These are phyloP conservation scores for Eulemur albifrons DNA, from an alignment of 2,797 vertebrate species.

Conservation along the genomic window DNA sequence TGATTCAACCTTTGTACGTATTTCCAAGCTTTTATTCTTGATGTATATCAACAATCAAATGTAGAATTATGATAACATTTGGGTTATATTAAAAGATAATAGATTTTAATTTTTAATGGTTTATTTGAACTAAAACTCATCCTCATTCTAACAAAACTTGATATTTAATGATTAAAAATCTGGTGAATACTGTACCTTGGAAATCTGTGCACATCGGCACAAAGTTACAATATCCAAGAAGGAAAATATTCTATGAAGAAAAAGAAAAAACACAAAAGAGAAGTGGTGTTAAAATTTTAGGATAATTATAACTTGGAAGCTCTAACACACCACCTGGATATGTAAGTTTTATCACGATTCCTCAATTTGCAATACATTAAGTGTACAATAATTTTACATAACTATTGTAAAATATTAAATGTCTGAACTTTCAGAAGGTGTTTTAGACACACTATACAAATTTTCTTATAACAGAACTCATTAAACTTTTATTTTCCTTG, in stretches of 20 bases:
- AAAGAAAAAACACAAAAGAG: constrained; percentile 65
- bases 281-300: constrained; percentile 44
- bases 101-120: constrained; percentile 26
- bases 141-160: neutral
- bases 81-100: neutral
- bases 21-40: neutral
- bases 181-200: constrained; percentile 89
- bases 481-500: neutral
- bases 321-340: neutral
- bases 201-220: constrained; percentile 96
- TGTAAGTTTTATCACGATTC: neutral
- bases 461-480: constrained; percentile 26
- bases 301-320: neutral
- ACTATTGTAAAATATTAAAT: neutral
- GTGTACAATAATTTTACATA: neutral
- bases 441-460: neutral
- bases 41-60: neutral
- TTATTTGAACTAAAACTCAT: constrained; percentile 36
- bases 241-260: constrained; percentile 94
- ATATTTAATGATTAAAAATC: neutral
- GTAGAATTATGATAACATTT: neutral
- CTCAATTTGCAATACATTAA: neutral
- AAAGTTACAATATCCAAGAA: constrained; percentile 97
- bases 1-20: neutral
- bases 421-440: neutral